Evolutionary conservation across 1,140 invertebrate genomes (phyloP), one percentile per base, ranked within the genome.

Genomic region (Brachionus sp.): DNA sequence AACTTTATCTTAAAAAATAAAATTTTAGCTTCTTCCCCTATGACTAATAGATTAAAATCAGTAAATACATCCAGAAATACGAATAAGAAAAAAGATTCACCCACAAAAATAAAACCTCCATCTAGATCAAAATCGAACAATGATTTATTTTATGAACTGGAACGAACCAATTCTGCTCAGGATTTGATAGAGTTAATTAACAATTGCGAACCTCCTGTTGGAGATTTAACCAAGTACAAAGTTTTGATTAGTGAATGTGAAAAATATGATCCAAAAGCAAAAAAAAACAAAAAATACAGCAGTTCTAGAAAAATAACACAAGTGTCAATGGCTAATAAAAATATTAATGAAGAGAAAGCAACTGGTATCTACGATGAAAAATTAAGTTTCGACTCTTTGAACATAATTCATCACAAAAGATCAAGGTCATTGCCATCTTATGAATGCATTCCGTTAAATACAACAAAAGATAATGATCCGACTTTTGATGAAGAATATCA

Each of bases 161-260:
- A 80, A 62, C 6, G 77, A 57, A 80, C 77, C 12, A 80, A 80
- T 12, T 80, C 77, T 2, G 50, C 77, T 62, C 77, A 80, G 19
- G 77, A 80, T 66, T 37, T 80, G 10, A 80, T 80, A 5, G 77
- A 80, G 25, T 44, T 80, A 16, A 62, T 80, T 12, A 80, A 80
- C 5, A 80, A 80, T 66, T 57, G 33, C 25, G 77, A 80, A 13
- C 35, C 77, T 1, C 50, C 37, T 19, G 77, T 62, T 12, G 50
- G 50, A 5, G 53, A 80, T 13, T 29, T 80, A 50, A 66, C 25
- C 37, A 66, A 80, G 25, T 80, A 64, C 13, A 80, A 62, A 29
- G 16, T 80, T n/a, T 39, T 80, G n/a, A 33, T 80, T 1, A 42
- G 25, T 44, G 77, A 80, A 57, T 80, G 77, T 19, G 77, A 80